These are phyloP conservation scores for Okapia johnstoni DNA, from an alignment of 2,113 vertebrate species.

Conservation along the genomic window DNA sequence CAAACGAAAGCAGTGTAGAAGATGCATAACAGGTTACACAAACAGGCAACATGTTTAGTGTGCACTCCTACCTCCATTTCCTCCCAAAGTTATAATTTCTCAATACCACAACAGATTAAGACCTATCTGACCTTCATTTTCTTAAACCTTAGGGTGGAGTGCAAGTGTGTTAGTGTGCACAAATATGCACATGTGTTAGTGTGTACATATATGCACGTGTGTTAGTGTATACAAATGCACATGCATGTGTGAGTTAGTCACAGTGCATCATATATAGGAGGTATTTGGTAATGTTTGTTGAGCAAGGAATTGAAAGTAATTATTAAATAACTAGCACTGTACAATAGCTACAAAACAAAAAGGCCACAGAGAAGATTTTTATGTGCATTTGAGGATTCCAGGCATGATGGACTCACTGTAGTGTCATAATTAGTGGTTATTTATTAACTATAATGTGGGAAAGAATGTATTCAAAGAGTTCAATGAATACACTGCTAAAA, in stretches of 20 bases:
- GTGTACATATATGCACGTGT: background rate
- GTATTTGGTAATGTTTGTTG: background rate
- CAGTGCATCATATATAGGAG: accelerated
- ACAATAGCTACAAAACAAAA: background rate
- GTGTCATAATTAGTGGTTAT: background rate
- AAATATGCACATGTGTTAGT: too few species aligned
- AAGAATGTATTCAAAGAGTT: background rate
- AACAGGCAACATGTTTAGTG: background rate
- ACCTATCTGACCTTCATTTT: background rate
- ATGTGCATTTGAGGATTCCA: background rate
- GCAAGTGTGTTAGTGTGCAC: background rate
- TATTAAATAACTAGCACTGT: background rate
- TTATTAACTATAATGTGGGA: background rate
- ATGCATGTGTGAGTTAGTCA: background rate
- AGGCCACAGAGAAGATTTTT: background rate
- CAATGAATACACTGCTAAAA: background rate
- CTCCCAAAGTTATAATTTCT: background rate
- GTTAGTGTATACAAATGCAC: accelerated
- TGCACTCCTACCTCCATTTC: background rate
- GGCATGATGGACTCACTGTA: background rate
- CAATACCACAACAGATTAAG: background rate
- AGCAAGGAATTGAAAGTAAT: background rate
- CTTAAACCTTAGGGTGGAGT: background rate
- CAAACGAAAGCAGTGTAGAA: background rate
- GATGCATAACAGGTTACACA: background rate